phyloP scores from a whole-genome alignment of 2,797 vertebrate genomes.

The Amazona finschi region DNA sequence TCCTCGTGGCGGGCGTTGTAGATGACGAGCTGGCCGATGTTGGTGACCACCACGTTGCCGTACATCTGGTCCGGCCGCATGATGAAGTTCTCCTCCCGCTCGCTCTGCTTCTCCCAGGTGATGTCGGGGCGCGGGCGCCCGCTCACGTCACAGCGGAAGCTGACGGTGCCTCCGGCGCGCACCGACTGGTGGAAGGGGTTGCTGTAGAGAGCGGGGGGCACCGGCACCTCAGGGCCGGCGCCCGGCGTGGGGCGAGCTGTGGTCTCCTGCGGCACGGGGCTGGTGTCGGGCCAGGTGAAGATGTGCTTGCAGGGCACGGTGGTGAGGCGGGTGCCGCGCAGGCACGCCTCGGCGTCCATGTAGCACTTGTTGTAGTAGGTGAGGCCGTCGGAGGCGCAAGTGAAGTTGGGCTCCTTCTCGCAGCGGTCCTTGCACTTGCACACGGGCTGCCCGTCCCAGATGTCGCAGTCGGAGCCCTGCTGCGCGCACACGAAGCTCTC shows the following conservation, averaged over 20 bases:
- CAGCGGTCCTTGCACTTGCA: slow-evolving; percentile 96
- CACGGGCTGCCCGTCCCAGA: slow-evolving; percentile 93
- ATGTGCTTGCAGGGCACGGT: slow-evolving; percentile 91
- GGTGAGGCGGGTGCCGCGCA: slow-evolving; percentile 83
- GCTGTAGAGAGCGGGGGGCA: slow-evolving; percentile 86
- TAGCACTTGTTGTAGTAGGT: slow-evolving; percentile 98
- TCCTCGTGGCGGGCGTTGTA: slow-evolving; percentile 92
- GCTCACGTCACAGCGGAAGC: slow-evolving; percentile 90
- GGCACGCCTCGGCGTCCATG: slow-evolving; percentile 96
- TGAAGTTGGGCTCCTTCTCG: slow-evolving; percentile 96
- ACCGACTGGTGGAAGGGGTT: slow-evolving; percentile 90
- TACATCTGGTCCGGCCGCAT: slow-evolving; percentile 98
- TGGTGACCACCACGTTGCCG: slow-evolving; percentile 95
- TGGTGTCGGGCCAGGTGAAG: slow-evolving; percentile 86
- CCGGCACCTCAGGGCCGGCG: slow-evolving; percentile 74
- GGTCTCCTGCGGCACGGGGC: slow-evolving; percentile 84
- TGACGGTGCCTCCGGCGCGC: slow-evolving; percentile 87
- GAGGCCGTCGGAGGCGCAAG: slow-evolving; percentile 93
- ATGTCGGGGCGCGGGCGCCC: slow-evolving; percentile 88
- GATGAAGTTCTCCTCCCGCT: slow-evolving; percentile 83
- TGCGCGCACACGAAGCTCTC: slow-evolving; percentile 89
- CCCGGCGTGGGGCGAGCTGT: slow-evolving; percentile 84
- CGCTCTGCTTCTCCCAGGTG: slow-evolving; percentile 95
- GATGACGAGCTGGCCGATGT: slow-evolving; percentile 94
- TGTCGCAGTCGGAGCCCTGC: slow-evolving; percentile 92